These are phyloP conservation scores for Pyrrhia umbra DNA, from an alignment of 2,888 invertebrate genomes.

Conservation along the genomic window DNA sequence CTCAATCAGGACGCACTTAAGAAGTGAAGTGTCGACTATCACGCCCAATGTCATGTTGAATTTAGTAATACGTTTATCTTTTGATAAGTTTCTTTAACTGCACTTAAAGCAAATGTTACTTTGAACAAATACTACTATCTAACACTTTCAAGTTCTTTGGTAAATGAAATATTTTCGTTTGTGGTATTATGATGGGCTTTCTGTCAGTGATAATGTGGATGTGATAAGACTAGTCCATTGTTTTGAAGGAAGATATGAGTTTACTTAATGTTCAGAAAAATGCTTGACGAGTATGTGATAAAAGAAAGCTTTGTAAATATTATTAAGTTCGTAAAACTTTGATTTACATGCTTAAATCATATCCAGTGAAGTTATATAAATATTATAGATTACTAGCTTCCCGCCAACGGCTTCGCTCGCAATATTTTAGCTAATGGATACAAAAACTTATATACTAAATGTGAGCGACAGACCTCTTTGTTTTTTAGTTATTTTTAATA, in stretches of 20 bases:
- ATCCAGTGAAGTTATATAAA: background rate
- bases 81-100: constrained; percentile 58
- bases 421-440: too few relatives aligned
- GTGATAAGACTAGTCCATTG: constrained; percentile 41
- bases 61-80: constrained; percentile 62
- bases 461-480: too few relatives aligned
- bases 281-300: background rate
- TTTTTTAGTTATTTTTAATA: too few relatives aligned
- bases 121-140: constrained; percentile 58
- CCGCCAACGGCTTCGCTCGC: too few relatives aligned
- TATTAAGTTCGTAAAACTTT: background rate
- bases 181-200: constrained; percentile 34
- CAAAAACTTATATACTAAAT: too few relatives aligned
- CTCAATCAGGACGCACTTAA: constrained; percentile 62
- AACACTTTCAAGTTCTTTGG: constrained; percentile 38
- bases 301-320: constrained; percentile 20
- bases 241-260: constrained; percentile 14
- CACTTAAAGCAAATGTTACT: constrained; percentile 51
- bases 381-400: too few relatives aligned
- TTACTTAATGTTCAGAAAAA: constrained; percentile 11
- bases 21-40: constrained; percentile 48
- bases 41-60: constrained; percentile 55
- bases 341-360: background rate
- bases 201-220: constrained; percentile 32
- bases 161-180: constrained; percentile 32